phyloP scores from a whole-genome alignment of 2,888 invertebrate genomes.

The Cylindroiulus punctatus region DNA sequence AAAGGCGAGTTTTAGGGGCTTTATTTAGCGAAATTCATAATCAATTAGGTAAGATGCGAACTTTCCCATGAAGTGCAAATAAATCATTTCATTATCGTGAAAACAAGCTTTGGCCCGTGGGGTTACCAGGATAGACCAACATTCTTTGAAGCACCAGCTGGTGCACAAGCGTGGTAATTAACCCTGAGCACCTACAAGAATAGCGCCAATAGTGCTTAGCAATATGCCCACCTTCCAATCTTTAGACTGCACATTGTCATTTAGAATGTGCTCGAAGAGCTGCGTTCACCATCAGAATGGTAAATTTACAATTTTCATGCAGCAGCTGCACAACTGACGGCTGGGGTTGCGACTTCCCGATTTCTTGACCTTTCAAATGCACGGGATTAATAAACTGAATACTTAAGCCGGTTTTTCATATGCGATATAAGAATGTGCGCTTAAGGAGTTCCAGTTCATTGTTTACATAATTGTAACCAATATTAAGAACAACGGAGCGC shows the following conservation, averaged over 20 bases:
- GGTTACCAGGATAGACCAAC: background rate
- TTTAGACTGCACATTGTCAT: background rate
- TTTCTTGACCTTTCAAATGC: slow-evolving; percentile 9
- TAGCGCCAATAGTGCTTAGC: background rate
- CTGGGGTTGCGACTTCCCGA: slow-evolving; percentile 4
- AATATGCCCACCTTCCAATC: background rate
- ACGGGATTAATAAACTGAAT: slow-evolving; percentile 20
- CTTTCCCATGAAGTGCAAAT: background rate
- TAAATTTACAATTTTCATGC: background rate
- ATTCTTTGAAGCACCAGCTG: background rate
- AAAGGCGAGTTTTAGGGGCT: background rate
- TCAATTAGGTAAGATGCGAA: background rate
- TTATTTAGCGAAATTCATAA: background rate
- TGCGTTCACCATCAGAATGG: background rate
- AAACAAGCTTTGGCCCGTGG: background rate
- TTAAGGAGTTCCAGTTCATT: background rate
- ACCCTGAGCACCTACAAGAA: background rate
- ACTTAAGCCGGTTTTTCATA: background rate
- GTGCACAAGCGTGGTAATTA: slow-evolving; percentile 22
- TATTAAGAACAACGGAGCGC: background rate
- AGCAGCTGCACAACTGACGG: slow-evolving; percentile 15
- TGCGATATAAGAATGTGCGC: background rate
- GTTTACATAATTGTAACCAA: background rate
- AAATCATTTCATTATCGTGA: background rate
- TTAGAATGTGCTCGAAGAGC: background rate